Conservation (phyloP, 2,888 invertebrate genomes). For the Flexamia atlantica region DNA sequence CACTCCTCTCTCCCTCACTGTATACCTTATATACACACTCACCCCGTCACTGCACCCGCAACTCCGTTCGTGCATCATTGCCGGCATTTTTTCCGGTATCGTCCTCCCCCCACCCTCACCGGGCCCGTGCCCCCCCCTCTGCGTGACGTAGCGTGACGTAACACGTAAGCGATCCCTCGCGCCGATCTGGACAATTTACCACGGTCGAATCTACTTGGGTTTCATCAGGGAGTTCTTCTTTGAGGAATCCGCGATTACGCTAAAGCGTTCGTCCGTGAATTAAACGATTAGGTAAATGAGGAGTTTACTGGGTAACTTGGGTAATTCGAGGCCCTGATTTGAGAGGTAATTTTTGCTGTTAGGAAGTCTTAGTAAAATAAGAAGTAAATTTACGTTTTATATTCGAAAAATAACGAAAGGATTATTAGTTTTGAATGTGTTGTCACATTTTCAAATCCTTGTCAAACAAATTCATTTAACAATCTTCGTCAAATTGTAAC, state of each 20-base stretch:
- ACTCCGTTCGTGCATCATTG: slow-evolving; percentile 43
- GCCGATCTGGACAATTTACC: slow-evolving; percentile 27
- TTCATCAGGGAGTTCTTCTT: not conserved
- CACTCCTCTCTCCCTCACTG: not conserved
- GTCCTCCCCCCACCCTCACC: not conserved
- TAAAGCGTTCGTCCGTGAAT: slow-evolving; percentile 12
- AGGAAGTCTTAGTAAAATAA: too few relatives aligned
- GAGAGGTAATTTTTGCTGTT: too few relatives aligned
- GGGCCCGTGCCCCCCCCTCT: slow-evolving; percentile 1
- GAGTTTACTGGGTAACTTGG: not conserved
- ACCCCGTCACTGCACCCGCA: slow-evolving; percentile 45
- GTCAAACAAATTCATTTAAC: too few relatives aligned
- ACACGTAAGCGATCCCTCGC: not conserved
- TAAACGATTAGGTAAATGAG: not conserved
- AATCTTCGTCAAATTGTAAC: too few relatives aligned
- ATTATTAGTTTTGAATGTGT: too few relatives aligned
- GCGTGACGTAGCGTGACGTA: not conserved
- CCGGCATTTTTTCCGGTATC: slow-evolving; percentile 56
- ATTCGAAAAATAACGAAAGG: too few relatives aligned
- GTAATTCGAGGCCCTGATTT: not conserved
- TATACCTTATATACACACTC: slow-evolving; percentile 51
- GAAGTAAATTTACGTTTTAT: too few relatives aligned
- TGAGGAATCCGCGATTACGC: not conserved
- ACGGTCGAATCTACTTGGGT: not conserved
- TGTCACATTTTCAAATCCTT: too few relatives aligned